Base-by-base conservation (phyloP, 2,113 vertebrate genomes). In the Salvelinus alpinus region DNA sequence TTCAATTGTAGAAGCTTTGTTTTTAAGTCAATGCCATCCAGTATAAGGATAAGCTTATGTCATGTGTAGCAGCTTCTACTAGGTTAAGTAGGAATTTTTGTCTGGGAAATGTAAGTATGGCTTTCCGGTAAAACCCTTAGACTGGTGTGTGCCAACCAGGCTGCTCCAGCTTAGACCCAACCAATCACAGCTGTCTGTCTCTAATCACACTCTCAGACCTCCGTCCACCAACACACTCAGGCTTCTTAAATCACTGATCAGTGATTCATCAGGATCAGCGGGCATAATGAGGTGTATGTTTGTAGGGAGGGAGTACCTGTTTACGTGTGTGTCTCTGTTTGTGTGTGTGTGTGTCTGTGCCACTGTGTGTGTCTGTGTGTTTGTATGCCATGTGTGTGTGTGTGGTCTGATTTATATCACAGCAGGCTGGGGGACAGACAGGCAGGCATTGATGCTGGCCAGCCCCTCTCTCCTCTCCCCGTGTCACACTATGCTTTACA, bases 391-490 rank as follows among this genome's bases (percentile, higher is more conserved):
- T 34, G 57, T 1, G 11, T n/a, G 34, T 38, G 64, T 80, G 70
- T 74, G 77, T 78, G 80, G 83, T 88, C 85, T 83, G 83, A 54
- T 79, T 82, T 70, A 64, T 76, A 86, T 89, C 87, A 79, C 78
- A 82, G 84, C 80, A 88, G 71, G 38, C 75, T 88, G 84, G 88
- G 81, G 69, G 77, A 84, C 84, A 81, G 87, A 86, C 87, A 54
- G 51, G 51, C 51, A 54, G 51, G 16, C 51, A 83, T 76, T 77
- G 78, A 81, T 72, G 80, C 81, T 81, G 71, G 84, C 79, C 86
- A 89, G 86, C 88, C 83, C 72, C 3, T 27, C 80, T 82, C 77
- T 78, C 78, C 77, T 84, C 78, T 54, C 77, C 38, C 66, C 2
- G 77, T 86, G 31, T 12, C 86, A 75, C 74, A 64, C 54, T 44